A percentile compares a stretch with the other conserved stretches of the same genome.
Evolutionary conservation across 2,888 invertebrate genomes (phyloP).

Genomic region (Argyra leucocephala): DNA sequence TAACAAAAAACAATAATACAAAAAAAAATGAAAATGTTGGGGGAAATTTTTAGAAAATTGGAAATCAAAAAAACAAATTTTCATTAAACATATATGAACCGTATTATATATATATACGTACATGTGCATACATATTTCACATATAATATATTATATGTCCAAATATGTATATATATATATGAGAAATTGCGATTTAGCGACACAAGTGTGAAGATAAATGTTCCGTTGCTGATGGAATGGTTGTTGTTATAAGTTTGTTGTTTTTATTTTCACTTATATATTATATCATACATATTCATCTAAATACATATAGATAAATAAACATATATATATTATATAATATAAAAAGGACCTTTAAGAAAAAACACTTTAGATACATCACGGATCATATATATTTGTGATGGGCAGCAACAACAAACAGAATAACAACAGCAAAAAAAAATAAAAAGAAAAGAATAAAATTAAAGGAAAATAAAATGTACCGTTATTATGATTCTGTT

Average conservation of each 20-base stretch:
- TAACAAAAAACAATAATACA: no score
- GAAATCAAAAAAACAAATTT: background rate
- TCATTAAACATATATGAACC: background rate
- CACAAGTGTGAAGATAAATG: constrained; percentile 21
- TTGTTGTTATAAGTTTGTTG: background rate
- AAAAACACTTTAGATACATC: constrained; percentile 4
- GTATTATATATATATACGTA: background rate
- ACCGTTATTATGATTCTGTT: background rate
- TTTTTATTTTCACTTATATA: background rate
- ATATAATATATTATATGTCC: background rate
- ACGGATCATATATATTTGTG: background rate
- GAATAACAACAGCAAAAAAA: no score
- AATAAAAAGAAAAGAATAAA: background rate
- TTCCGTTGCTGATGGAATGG: constrained; percentile 12
- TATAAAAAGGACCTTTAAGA: background rate
- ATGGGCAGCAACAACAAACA: background rate
- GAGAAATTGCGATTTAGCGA: constrained; percentile 17
- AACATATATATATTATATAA: background rate
- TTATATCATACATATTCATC: background rate
- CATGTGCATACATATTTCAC: background rate
- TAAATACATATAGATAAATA: background rate
- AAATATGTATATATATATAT: background rate
- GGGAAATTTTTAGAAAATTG: background rate
- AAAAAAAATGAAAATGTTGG: no score
- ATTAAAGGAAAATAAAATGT: background rate